These are phyloP conservation scores for Parazoanthus darwini DNA, from an alignment of 92 coral and sea anemone genomes.

Conservation along the genomic window DNA sequence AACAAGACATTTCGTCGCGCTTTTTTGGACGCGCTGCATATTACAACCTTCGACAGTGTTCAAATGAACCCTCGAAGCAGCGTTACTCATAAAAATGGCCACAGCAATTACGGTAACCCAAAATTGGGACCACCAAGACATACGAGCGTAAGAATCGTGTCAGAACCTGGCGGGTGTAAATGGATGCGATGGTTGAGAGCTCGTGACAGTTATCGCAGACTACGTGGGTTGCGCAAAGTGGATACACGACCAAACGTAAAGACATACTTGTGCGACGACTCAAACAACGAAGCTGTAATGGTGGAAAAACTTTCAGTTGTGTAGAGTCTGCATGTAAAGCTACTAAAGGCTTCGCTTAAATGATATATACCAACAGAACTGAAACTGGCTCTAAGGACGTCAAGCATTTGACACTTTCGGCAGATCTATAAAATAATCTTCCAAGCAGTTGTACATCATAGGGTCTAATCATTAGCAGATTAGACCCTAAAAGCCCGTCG, in stretches of 20 bases:
- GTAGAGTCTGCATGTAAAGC: neutral
- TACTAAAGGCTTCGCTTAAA: too few relatives aligned
- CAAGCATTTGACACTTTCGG: too few relatives aligned
- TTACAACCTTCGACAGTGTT: conserved; percentile 51
- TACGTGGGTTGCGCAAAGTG: neutral
- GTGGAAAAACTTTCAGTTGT: conserved; percentile 33
- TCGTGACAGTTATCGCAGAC: conserved; percentile 17
- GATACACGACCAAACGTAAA: neutral
- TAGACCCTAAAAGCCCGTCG: too few relatives aligned
- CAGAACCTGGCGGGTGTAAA: neutral
- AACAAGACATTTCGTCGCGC: conserved; percentile 87
- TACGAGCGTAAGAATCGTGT: neutral
- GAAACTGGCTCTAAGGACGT: neutral
- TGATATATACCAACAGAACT: neutral
- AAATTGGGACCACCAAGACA: neutral
- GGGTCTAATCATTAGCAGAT: too few relatives aligned
- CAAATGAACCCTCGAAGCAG: neutral
- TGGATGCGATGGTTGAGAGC: conserved; percentile 10
- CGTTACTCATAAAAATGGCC: neutral
- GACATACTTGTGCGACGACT: neutral
- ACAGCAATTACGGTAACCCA: neutral
- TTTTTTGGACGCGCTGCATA: conserved; percentile 73
- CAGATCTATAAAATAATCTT: too few relatives aligned
- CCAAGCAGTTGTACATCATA: too few relatives aligned
- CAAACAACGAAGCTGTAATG: neutral